Percentiles rank a stretch among this genome's conserved stretches.
These are phyloP conservation scores for Polia nebulosa DNA, from an alignment of 2,888 invertebrate species.

Conservation along the genomic window DNA sequence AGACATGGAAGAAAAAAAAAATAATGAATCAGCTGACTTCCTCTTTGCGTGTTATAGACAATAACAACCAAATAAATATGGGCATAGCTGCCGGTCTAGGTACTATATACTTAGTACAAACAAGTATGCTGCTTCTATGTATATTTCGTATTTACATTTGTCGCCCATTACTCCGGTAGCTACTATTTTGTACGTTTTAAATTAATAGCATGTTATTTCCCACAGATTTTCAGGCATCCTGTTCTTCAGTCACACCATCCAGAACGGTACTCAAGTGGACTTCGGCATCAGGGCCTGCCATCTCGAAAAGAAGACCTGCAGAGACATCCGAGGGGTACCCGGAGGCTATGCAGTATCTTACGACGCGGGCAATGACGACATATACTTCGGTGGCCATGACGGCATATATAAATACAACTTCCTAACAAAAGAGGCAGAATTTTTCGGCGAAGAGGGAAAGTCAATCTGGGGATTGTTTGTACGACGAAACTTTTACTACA, in stretches of 20 bases:
- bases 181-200: too few relatives aligned
- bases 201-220: neutral
- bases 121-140: too few relatives aligned
- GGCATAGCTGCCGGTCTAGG: too few relatives aligned
- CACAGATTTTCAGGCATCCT: conserved; percentile 73
- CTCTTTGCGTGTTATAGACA: too few relatives aligned
- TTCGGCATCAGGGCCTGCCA: conserved; percentile 80
- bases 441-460: conserved; percentile 82
- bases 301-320: conserved; percentile 73
- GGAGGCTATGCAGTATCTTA: conserved; percentile 86
- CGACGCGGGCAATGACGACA: conserved; percentile 83
- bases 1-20: too few relatives aligned
- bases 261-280: conserved; percentile 76
- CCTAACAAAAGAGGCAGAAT: conserved; percentile 78
- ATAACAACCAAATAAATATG: too few relatives aligned
- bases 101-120: too few relatives aligned
- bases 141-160: too few relatives aligned
- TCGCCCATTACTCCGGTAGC: too few relatives aligned
- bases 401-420: conserved; percentile 86
- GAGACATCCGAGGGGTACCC: conserved; percentile 73
- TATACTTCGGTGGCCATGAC: conserved; percentile 86
- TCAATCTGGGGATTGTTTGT: conserved; percentile 84
- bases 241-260: conserved; percentile 84
- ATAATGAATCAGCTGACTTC: too few relatives aligned
- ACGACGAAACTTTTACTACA: conserved; percentile 82